Conservation (phyloP, 2,888 invertebrate genomes). For the Nebria salina region DNA sequence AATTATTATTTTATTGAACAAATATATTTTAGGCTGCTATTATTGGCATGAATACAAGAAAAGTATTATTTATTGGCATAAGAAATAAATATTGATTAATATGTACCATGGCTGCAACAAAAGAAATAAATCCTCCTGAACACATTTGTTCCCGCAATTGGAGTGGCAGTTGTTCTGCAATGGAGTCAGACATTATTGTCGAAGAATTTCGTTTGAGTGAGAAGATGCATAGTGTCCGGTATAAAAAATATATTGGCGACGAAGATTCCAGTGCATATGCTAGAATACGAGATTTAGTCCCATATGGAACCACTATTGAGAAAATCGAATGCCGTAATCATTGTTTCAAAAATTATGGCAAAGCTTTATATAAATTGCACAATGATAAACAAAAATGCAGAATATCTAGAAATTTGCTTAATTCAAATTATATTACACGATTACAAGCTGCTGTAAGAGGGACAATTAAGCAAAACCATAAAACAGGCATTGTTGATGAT, state of each 20-base stretch:
- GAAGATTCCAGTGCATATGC: conserved; percentile 56
- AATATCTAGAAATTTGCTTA: conserved; percentile 22
- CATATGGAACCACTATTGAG: conserved; percentile 46
- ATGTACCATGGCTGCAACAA: conserved; percentile 51
- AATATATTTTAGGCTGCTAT: too few relatives aligned
- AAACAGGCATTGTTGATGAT: too few relatives aligned
- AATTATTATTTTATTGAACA: too few relatives aligned
- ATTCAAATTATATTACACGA: neutral
- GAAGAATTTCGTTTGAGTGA: conserved; percentile 54
- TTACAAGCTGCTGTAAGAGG: too few relatives aligned
- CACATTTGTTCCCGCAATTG: conserved; percentile 48
- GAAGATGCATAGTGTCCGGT: conserved; percentile 53
- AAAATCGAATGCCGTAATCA: conserved; percentile 57
- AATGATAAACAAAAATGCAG: conserved; percentile 17
- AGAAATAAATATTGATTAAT: conserved; percentile 54
- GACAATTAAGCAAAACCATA: too few relatives aligned
- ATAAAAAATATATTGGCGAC: conserved; percentile 53
- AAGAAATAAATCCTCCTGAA: conserved; percentile 36
- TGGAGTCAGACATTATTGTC: conserved; percentile 55
- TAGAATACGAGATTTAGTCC: conserved; percentile 47
- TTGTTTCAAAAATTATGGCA: conserved; percentile 48
- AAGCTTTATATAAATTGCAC: conserved; percentile 36
- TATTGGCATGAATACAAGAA: too few relatives aligned
- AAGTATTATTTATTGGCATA: too few relatives aligned
- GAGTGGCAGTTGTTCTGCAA: conserved; percentile 51